These are phyloP conservation scores for Falco peregrinus DNA, from an alignment of 2,797 vertebrate genomes.

Conservation along the genomic window DNA sequence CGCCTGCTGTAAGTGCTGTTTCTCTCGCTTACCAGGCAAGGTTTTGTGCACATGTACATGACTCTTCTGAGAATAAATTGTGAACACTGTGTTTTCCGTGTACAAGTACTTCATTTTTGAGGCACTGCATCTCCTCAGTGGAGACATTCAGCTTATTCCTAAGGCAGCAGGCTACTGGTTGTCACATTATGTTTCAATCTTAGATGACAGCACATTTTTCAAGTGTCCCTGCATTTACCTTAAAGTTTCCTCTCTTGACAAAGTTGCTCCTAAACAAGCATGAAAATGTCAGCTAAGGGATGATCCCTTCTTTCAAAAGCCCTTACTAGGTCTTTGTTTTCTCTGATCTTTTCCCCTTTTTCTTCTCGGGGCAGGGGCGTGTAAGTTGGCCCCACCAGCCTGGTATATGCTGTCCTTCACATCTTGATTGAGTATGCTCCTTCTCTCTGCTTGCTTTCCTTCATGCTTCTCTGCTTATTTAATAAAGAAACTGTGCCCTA, in stretches of 20 bases:
- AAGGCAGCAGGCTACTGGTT: conserved; percentile 54
- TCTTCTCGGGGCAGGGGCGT: background rate
- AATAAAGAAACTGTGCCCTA: background rate
- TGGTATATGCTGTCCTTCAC: background rate
- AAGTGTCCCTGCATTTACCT: conserved; percentile 57
- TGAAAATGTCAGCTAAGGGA: background rate
- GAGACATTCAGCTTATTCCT: conserved; percentile 43
- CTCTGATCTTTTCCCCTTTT: background rate
- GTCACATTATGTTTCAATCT: conserved; percentile 65
- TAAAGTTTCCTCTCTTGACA: conserved; percentile 40
- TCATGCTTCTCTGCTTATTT: background rate
- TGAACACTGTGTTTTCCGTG: conserved; percentile 24
- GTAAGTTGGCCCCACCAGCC: background rate
- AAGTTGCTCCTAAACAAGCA: conserved; percentile 47
- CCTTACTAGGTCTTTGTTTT: background rate
- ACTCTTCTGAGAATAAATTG: conserved; percentile 49
- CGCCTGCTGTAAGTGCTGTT: conserved; percentile 11
- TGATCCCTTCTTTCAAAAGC: background rate
- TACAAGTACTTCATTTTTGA: conserved; percentile 38
- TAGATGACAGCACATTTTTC: conserved; percentile 65
- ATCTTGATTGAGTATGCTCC: background rate
- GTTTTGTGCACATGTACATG: conserved; percentile 31
- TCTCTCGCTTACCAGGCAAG: background rate
- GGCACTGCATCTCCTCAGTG: conserved; percentile 19
- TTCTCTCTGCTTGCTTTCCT: background rate